Evolutionary conservation across 2,113 vertebrate species (phyloP).

Genomic region (Cavia aperea): DNA sequence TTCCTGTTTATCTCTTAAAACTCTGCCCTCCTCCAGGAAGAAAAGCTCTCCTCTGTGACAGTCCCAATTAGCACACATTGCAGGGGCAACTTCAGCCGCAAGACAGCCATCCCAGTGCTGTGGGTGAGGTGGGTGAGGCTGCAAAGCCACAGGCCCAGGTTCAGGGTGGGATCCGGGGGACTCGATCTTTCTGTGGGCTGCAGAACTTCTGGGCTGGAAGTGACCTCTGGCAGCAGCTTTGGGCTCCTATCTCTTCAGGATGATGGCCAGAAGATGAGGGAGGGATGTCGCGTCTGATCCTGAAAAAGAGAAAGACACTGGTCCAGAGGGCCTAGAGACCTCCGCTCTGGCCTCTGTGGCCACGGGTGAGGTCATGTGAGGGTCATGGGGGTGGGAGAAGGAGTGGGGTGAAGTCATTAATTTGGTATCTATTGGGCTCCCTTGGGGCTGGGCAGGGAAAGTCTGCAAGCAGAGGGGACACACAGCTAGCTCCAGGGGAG

Average conservation of each 20-base stretch:
- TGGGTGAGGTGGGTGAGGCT: fast-evolving
- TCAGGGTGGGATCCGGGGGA: neutral
- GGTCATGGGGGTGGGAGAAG: neutral
- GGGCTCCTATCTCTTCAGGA: neutral
- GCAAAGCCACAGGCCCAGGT: neutral
- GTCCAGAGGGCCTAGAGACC: neutral
- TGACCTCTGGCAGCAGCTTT: neutral
- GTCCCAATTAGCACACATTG: too few species aligned
- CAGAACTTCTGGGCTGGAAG: neutral
- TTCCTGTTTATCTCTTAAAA: neutral
- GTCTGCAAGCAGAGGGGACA: neutral
- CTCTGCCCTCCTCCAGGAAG: neutral
- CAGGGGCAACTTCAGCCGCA: neutral
- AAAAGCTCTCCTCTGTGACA: neutral
- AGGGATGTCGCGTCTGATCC: neutral
- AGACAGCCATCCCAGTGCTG: fast-evolving
- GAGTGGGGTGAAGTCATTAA: too few species aligned
- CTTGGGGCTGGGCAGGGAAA: neutral
- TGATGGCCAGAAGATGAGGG: neutral
- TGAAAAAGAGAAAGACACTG: neutral
- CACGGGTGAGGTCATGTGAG: neutral
- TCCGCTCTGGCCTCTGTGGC: neutral
- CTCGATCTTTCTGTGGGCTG: neutral
- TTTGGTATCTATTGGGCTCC: fast-evolving
- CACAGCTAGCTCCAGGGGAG: neutral